Percentiles rank a stretch among this genome's conserved stretches.
phyloP scores from a whole-genome alignment of 2,797 vertebrate genomes.

The Rhinophrynus dorsalis region DNA sequence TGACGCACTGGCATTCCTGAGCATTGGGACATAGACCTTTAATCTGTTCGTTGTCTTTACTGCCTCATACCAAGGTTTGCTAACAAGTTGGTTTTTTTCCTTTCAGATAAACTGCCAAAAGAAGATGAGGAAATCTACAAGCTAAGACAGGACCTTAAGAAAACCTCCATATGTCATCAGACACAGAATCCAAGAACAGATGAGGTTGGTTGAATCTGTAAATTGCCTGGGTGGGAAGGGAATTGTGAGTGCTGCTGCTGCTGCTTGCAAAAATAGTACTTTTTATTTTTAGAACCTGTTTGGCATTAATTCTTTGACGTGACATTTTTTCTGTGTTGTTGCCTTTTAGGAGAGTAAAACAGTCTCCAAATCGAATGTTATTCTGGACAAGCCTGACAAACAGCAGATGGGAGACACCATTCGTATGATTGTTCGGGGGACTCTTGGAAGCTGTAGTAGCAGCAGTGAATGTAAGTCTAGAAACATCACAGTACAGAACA shows the following conservation, averaged over 20 bases:
- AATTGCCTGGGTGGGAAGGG: conserved; percentile 45
- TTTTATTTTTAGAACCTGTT: conserved; percentile 53
- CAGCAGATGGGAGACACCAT: conserved; percentile 88
- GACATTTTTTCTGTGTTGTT: conserved; percentile 5
- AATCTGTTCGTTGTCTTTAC: too few species aligned
- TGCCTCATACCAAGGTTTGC: background rate
- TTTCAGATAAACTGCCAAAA: conserved; percentile 85
- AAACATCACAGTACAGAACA: background rate
- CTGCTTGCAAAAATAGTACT: conserved; percentile 38
- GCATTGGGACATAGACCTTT: too few species aligned
- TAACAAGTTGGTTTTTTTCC: conserved; percentile 24
- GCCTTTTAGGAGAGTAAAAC: conserved; percentile 61
- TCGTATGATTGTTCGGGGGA: conserved; percentile 94
- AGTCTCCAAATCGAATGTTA: conserved; percentile 70
- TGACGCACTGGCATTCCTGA: too few species aligned
- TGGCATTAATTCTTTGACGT: conserved; percentile 21
- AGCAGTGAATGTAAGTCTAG: conserved; percentile 91
- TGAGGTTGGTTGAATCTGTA: conserved; percentile 73
- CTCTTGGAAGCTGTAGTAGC: conserved; percentile 95
- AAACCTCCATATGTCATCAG: conserved; percentile 85
- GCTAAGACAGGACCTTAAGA: conserved; percentile 90
- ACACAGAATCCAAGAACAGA: conserved; percentile 73
- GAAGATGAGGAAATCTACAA: conserved; percentile 98
- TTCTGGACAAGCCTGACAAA: conserved; percentile 75
- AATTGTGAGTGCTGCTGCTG: conserved; percentile 24